phyloP scores from a whole-genome alignment of 2,797 vertebrate genomes.

The Xyrichtys novacula region DNA sequence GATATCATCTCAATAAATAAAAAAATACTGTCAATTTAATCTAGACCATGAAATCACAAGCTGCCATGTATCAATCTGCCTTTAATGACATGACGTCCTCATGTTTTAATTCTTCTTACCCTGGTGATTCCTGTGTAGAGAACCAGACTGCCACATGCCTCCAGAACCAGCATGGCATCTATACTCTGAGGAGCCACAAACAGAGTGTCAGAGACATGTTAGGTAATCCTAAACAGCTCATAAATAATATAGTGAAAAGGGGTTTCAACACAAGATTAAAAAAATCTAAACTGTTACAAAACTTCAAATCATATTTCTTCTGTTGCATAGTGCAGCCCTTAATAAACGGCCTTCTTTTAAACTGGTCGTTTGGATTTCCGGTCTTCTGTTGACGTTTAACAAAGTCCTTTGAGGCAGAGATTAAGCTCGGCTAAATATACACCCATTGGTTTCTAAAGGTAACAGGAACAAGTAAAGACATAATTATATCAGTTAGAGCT shows the following conservation, averaged over 20 bases:
- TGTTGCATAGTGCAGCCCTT: background rate
- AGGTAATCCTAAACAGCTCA: too few species aligned
- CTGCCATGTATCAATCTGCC: background rate
- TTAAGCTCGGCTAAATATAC: slow-evolving; percentile 9
- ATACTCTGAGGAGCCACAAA: slow-evolving; percentile 88
- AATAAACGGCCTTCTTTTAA: background rate
- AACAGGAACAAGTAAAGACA: background rate
- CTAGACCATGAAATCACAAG: background rate
- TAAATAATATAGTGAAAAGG: too few species aligned
- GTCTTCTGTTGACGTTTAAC: background rate
- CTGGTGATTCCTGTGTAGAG: slow-evolving; percentile 94
- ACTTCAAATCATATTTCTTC: background rate
- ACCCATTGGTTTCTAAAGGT: background rate
- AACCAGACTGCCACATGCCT: slow-evolving; percentile 93
- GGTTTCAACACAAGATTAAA: background rate
- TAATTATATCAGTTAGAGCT: slow-evolving; percentile 1
- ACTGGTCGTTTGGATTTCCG: background rate
- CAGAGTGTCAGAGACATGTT: slow-evolving; percentile 3
- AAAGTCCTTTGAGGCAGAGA: slow-evolving; percentile 6
- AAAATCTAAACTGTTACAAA: background rate
- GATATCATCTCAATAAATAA: background rate
- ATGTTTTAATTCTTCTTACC: slow-evolving; percentile 74
- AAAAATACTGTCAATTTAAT: background rate
- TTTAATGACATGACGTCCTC: background rate
- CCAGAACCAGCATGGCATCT: slow-evolving; percentile 92